Percentiles rank a stretch among this genome's conserved stretches.
These are phyloP conservation scores for Drosophila villosipedis DNA, from an alignment of 2,888 invertebrate genomes.

Conservation along the genomic window DNA sequence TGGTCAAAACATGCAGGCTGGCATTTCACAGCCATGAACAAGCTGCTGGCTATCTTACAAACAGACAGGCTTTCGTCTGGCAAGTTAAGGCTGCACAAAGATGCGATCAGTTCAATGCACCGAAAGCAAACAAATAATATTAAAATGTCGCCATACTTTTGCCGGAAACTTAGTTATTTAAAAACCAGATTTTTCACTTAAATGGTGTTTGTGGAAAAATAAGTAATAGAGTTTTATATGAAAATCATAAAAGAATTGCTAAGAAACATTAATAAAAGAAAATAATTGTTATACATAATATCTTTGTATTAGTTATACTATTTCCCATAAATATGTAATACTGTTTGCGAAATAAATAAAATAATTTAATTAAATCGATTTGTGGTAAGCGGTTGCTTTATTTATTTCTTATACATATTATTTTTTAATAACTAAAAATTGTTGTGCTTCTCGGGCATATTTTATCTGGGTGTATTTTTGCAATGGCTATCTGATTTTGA, in stretches of 20 bases:
- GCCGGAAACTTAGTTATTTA: not conserved
- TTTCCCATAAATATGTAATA: not conserved
- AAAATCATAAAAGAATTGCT: not conserved
- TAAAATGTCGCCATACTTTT: not conserved
- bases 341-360: not conserved
- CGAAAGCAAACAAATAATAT: not conserved
- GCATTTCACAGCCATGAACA: slow-evolving; percentile 14
- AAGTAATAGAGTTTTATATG: not conserved
- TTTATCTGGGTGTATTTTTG: not conserved
- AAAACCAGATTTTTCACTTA: not conserved
- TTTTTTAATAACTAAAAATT: not conserved
- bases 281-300: not conserved
- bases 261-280: not conserved
- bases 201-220: not conserved
- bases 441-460: not conserved
- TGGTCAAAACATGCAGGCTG: slow-evolving; percentile 19
- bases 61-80: not conserved
- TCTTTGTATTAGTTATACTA: not conserved
- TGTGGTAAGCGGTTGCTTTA: not conserved
- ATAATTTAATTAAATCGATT: not conserved
- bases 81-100: not conserved
- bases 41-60: slow-evolving; percentile 4
- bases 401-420: not conserved
- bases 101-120: not conserved
- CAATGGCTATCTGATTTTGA: not conserved